phyloP scores from a whole-genome alignment of 2,888 invertebrate species.

The Trachelus stipa region DNA sequence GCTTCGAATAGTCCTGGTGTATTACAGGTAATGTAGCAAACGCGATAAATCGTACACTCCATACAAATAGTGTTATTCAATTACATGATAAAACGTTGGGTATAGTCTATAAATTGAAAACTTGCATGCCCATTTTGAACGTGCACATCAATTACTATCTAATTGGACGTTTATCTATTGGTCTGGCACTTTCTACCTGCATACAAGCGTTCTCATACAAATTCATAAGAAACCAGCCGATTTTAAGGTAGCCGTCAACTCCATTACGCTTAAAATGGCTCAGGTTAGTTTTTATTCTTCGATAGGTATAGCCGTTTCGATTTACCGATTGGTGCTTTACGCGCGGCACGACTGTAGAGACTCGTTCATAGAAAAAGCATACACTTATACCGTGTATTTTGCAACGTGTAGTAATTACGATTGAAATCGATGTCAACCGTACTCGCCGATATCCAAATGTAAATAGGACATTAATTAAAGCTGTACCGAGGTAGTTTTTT shows the following conservation, averaged over 20 bases:
- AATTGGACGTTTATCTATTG: neutral
- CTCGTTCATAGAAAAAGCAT: neutral
- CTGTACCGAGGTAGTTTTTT: neutral
- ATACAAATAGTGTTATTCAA: neutral
- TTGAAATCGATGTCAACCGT: neutral
- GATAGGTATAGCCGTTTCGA: neutral
- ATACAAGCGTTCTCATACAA: neutral
- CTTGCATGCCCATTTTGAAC: neutral
- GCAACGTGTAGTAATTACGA: neutral
- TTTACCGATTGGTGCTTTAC: neutral
- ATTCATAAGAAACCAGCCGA: neutral
- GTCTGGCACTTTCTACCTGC: neutral
- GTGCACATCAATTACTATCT: neutral
- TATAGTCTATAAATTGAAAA: neutral
- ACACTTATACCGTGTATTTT: neutral
- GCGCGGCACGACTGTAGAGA: neutral
- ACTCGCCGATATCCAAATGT: neutral
- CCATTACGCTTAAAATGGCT: neutral
- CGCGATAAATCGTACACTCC: neutral
- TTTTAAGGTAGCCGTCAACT: neutral
- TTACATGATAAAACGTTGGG: slow-evolving; percentile 1
- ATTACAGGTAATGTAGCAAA: slow-evolving; percentile 46
- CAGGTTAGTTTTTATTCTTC: neutral
- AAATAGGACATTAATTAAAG: neutral
- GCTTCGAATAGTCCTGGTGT: slow-evolving; percentile 59